Base-by-base conservation (phyloP, 2,113 vertebrate genomes). In the Pheucticus melanocephalus region DNA sequence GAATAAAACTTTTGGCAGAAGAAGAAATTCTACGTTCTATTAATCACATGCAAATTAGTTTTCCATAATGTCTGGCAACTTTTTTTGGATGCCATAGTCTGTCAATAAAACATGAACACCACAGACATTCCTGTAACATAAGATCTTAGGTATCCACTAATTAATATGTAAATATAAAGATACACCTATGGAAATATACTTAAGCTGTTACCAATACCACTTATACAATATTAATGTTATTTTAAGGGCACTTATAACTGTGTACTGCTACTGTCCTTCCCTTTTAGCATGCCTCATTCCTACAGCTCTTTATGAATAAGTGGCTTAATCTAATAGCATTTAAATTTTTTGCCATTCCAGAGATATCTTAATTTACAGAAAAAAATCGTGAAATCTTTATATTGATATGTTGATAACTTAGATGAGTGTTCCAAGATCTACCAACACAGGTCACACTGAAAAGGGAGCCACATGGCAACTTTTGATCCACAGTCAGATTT, bases 121-220 rank as follows among this genome's bases (percentile, higher is more conserved):
- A 78, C 56, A 78, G 60, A 90, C 92, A 93, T 93, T 96, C 95
- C 86, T 70, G 97, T 97, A 98, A 98, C 85, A 51, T 76, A 97
- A 85, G 95, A 97, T 94, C 95, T 97, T 94, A 92, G 76, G 80
- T 97, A 94, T 95, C 97, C 85, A 85, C 95, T 98, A 96, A 97
- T 97, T 97, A 97, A 97, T 96, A 97, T 91, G 95, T 91, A 98
- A 97, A 98, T 97, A 98, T 96, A 98, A 98, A 97, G 96, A 97
- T 97, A 96, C 91, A 95, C 95, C 92, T 97, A 97, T 94, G 97
- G 97, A 98, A 98, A 98, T 97, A 97, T 95, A 97, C 97, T 97
- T 97, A 97, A 97, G 96, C 86, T 96, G 96, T 97, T 97, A 97
- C 93, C 93, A 97, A 97, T 91, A 97, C 97, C 91, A 92, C 88